Percentiles rank a stretch among this genome's conserved stretches.
Evolutionary conservation across 2,888 invertebrate species (phyloP).

Genomic region (Morpho helenor): DNA sequence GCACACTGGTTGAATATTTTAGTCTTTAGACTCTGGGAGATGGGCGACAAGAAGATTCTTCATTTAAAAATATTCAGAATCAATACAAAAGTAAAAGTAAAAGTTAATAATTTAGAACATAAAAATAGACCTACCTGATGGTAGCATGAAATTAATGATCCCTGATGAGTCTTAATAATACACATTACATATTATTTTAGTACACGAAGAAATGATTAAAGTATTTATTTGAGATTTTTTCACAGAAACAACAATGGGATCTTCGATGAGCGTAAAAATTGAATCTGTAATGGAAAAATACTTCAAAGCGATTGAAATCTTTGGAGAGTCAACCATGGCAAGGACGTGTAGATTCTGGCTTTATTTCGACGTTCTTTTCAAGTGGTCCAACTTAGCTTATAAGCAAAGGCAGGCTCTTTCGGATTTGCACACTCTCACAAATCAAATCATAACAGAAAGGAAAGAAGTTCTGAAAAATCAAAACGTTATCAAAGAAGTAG

Average conservation of each 20-base stretch:
- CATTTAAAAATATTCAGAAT: too few relatives aligned
- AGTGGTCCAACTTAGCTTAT: neutral
- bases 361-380: slow-evolving; percentile 2
- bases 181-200: slow-evolving; percentile 73
- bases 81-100: too few relatives aligned
- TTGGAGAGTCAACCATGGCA: slow-evolving; percentile 1
- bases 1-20: too few relatives aligned
- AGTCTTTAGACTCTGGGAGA: too few relatives aligned
- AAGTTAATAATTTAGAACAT: too few relatives aligned
- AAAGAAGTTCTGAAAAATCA: neutral
- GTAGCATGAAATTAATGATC: too few relatives aligned
- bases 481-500: too few relatives aligned
- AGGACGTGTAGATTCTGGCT: slow-evolving; percentile 3
- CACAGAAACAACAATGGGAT: slow-evolving; percentile 9
- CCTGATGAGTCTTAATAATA: neutral
- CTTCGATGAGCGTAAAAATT: neutral
- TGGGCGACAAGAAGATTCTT: too few relatives aligned
- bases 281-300: slow-evolving; percentile 1
- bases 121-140: too few relatives aligned
- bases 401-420: neutral
- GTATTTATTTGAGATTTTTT: neutral
- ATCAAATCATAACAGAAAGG: slow-evolving; percentile 6
- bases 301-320: slow-evolving; percentile 2
- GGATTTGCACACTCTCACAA: neutral
- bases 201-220: slow-evolving; percentile 28